Percentiles rank a stretch among this genome's conserved stretches.
Evolutionary conservation across 2,797 vertebrate species (phyloP).

Genomic region (Epinephelus malabaricus): DNA sequence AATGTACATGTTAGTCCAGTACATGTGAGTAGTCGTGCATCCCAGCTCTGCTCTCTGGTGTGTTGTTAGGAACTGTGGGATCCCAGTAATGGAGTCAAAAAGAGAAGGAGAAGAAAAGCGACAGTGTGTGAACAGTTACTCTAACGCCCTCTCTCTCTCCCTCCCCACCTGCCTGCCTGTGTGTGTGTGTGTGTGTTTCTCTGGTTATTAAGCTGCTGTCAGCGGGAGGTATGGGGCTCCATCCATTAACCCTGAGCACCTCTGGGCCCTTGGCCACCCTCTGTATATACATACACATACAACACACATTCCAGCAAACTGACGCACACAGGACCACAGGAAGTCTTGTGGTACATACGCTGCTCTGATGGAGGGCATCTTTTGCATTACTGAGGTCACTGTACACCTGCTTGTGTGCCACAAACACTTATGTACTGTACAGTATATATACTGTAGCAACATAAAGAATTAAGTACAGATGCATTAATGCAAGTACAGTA

Average conservation of each 20-base stretch:
- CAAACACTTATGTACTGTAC: not conserved
- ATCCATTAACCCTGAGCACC: constrained; percentile 81
- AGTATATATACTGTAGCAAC: not conserved
- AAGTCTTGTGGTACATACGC: constrained; percentile 35
- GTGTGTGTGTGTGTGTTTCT: constrained; percentile 34
- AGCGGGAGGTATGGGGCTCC: constrained; percentile 58
- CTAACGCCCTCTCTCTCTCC: not conserved
- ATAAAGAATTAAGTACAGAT: not conserved
- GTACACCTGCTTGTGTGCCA: constrained; percentile 10
- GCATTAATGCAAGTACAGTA: not conserved
- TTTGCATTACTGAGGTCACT: constrained; percentile 70
- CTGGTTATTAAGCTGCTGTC: constrained; percentile 79
- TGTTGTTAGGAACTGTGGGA: not conserved
- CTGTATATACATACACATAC: constrained; percentile 9
- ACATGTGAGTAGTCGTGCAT: not conserved
- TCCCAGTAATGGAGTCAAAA: constrained; percentile 12
- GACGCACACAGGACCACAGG: constrained; percentile 30
- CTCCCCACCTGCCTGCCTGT: not conserved
- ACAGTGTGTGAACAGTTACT: constrained; percentile 18
- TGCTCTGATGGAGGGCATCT: constrained; percentile 69
- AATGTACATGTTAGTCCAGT: not conserved
- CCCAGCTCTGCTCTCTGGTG: not conserved
- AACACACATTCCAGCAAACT: constrained; percentile 8
- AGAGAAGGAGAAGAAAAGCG: constrained; percentile 12
- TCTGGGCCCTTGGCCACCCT: constrained; percentile 57